These are phyloP conservation scores for Chorisops tibialis DNA, from an alignment of 2,888 invertebrate species.

Conservation along the genomic window DNA sequence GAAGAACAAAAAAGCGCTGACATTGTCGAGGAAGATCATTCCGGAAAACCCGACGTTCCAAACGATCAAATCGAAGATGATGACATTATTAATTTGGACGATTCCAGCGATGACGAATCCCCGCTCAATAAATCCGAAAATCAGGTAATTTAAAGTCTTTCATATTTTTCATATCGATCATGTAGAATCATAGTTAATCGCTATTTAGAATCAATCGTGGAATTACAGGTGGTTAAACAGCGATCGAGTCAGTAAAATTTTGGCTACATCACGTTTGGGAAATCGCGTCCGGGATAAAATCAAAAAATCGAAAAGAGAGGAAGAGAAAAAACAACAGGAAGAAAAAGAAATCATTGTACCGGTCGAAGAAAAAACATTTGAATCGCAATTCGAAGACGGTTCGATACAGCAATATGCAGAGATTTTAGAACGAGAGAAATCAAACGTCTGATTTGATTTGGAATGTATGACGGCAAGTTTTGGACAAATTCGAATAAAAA, in stretches of 20 bases:
- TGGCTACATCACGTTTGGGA: constrained; percentile 57
- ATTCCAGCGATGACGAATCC: constrained; percentile 35
- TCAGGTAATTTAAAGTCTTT: constrained; percentile 1
- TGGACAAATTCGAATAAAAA: neutral
- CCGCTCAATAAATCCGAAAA: constrained; percentile 5
- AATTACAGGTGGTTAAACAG: constrained; percentile 60
- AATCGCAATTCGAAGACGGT: constrained; percentile 51
- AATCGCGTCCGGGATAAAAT: constrained; percentile 63
- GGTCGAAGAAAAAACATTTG: constrained; percentile 33
- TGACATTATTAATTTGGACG: constrained; percentile 7
- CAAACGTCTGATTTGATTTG: neutral
- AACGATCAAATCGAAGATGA: constrained; percentile 10
- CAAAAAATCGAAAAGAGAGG: constrained; percentile 48
- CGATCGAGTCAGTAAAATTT: constrained; percentile 58
- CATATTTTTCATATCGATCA: too few relatives aligned
- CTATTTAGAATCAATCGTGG: constrained; percentile 53
- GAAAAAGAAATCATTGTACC: constrained; percentile 28
- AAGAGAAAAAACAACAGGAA: constrained; percentile 31
- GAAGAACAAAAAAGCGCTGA: constrained; percentile 36
- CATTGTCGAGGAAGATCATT: neutral
- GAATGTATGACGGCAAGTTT: neutral
- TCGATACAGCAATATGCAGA: constrained; percentile 59
- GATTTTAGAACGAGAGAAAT: constrained; percentile 32
- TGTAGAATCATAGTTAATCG: neutral
- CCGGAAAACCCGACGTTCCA: neutral